phyloP scores from a whole-genome alignment of 2,888 invertebrate genomes.

The Trypoxylon attenuatum region DNA sequence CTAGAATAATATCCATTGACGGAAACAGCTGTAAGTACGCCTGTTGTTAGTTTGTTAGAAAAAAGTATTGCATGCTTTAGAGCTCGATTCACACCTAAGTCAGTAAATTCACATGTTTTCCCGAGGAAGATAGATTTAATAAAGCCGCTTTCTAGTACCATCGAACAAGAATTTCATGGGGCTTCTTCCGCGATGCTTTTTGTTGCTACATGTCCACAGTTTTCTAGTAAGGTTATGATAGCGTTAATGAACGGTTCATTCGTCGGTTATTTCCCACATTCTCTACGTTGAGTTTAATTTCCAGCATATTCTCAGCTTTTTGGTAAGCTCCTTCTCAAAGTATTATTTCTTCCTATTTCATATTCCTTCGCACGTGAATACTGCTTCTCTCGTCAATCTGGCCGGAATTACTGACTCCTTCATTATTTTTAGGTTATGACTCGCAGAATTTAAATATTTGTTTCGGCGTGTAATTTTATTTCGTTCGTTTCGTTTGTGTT shows the following conservation, averaged over 20 bases:
- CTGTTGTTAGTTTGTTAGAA: conserved; percentile 39
- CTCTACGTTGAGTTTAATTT: conserved; percentile 21
- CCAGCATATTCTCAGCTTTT: neutral
- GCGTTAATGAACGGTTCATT: conserved; percentile 14
- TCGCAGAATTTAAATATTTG: conserved; percentile 21
- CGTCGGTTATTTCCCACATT: conserved; percentile 14
- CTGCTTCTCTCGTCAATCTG: too few relatives aligned
- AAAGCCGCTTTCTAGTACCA: conserved; percentile 5
- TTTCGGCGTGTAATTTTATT: neutral
- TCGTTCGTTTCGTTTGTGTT: neutral
- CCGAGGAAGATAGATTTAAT: conserved; percentile 17
- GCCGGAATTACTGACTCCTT: too few relatives aligned
- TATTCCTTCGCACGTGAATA: too few relatives aligned
- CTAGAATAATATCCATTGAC: conserved; percentile 23
- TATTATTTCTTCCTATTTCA: too few relatives aligned
- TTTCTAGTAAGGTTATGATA: conserved; percentile 38
- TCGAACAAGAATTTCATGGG: conserved; percentile 1
- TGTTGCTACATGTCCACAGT: neutral
- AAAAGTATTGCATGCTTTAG: conserved; percentile 35
- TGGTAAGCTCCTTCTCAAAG: too few relatives aligned
- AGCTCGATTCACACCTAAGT: conserved; percentile 25
- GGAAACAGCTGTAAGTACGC: conserved; percentile 45
- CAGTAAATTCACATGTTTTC: conserved; percentile 39
- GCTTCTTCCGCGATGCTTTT: conserved; percentile 3
- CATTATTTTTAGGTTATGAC: conserved; percentile 51